Percentiles rank a stretch among this genome's conserved stretches.
Conservation (phyloP, 2,797 vertebrate genomes). For the Galagoides demidoff region DNA sequence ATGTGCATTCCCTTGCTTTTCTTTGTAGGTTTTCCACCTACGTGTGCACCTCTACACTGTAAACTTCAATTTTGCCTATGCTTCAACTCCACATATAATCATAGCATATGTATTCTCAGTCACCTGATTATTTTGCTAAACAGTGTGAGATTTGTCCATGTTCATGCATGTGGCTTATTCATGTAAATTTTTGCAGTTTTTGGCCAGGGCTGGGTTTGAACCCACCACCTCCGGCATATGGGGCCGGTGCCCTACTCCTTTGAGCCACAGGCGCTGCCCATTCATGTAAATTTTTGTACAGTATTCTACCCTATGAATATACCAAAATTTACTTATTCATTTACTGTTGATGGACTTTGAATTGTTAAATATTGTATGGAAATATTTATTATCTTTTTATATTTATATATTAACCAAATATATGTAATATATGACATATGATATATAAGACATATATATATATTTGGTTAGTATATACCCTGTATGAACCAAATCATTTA, state of each 20-base stretch:
- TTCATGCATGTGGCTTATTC: neutral
- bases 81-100: neutral
- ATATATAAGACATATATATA: no score
- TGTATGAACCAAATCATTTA: no score
- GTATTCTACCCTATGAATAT: neutral
- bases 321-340: neutral
- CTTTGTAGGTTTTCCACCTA: constrained; percentile 1
- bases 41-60: neutral
- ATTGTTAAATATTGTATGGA: neutral
- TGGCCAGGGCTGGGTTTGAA: no score
- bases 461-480: no score
- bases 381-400: neutral
- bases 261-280: neutral
- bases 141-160: neutral
- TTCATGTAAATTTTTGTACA: neutral
- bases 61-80: neutral
- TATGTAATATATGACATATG: no score
- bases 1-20: neutral
- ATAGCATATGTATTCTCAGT: neutral
- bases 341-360: neutral
- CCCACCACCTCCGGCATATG: no score
- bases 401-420: neutral
- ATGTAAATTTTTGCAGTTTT: neutral
- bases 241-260: no score
- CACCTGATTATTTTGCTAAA: neutral